Evolutionary conservation across 2,797 vertebrate species (phyloP).

Genomic region (Melanotaenia parkinsoni): DNA sequence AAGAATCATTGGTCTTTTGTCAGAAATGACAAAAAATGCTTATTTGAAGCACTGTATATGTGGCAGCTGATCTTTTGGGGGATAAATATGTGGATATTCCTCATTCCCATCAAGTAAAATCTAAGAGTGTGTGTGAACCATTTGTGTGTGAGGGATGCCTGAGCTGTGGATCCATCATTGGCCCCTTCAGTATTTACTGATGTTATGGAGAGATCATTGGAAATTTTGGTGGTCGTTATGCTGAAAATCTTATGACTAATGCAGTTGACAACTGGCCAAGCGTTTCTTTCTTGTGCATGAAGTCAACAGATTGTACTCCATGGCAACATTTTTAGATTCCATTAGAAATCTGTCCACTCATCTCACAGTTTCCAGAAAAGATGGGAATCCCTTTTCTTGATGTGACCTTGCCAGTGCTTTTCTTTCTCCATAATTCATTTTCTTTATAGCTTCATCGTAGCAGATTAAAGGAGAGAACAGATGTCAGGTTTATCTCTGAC

Average conservation of each 20-base stretch:
- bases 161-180: neutral
- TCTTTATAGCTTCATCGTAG: neutral
- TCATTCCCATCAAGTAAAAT: no score
- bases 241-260: slow-evolving; percentile 27
- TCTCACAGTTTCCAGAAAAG: neutral
- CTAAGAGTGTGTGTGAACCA: no score
- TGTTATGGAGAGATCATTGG: slow-evolving; percentile 13
- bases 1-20: no score
- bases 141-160: neutral
- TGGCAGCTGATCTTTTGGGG: no score
- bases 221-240: neutral
- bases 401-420: neutral
- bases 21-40: no score
- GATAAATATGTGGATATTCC: no score
- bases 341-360: neutral
- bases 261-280: slow-evolving; percentile 1
- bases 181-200: neutral
- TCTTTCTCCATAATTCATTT: neutral
- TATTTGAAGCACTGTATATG: no score
- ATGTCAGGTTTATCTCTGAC: neutral
- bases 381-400: neutral
- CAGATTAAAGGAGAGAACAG: neutral
- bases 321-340: slow-evolving; percentile 26
- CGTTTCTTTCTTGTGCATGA: slow-evolving; percentile 26
- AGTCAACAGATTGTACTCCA: slow-evolving; percentile 24